Evolutionary conservation across 2,888 invertebrate species (phyloP).

Genomic region (Erebia aethiops): DNA sequence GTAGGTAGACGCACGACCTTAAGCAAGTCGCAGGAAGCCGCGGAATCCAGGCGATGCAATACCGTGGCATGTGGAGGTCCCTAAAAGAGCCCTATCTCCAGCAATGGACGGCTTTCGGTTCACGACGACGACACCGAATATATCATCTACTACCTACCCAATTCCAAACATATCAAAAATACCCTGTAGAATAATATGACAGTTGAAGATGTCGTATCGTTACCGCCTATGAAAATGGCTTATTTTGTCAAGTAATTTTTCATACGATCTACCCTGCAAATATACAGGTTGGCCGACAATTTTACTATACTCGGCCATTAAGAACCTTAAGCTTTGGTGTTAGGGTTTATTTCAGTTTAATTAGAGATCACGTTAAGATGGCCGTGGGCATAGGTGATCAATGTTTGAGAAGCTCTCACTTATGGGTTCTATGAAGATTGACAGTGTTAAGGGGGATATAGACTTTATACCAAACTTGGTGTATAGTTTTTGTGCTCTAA

Average conservation of each 20-base stretch:
- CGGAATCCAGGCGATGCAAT: too few relatives aligned
- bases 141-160: too few relatives aligned
- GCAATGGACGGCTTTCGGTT: too few relatives aligned
- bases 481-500: not conserved
- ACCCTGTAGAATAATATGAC: too few relatives aligned
- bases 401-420: slow-evolving; percentile 33
- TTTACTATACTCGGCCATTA: not conserved
- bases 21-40: too few relatives aligned
- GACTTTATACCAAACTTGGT: not conserved
- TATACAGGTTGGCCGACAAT: slow-evolving; percentile 9
- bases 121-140: too few relatives aligned
- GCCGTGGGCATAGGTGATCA: slow-evolving; percentile 29
- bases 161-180: too few relatives aligned
- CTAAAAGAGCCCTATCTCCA: too few relatives aligned
- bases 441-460: slow-evolving; percentile 18
- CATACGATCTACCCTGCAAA: slow-evolving; percentile 10
- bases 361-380: slow-evolving; percentile 16
- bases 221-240: not conserved
- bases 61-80: too few relatives aligned
- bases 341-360: slow-evolving; percentile 9
- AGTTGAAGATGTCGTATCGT: slow-evolving; percentile 3
- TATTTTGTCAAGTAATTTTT: slow-evolving; percentile 27
- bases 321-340: not conserved
- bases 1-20: too few relatives aligned
- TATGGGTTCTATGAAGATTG: slow-evolving; percentile 26